Conservation (phyloP, 37 sponge, comb jelly and placozoan genomes). For the Beroe forskalii region DNA sequence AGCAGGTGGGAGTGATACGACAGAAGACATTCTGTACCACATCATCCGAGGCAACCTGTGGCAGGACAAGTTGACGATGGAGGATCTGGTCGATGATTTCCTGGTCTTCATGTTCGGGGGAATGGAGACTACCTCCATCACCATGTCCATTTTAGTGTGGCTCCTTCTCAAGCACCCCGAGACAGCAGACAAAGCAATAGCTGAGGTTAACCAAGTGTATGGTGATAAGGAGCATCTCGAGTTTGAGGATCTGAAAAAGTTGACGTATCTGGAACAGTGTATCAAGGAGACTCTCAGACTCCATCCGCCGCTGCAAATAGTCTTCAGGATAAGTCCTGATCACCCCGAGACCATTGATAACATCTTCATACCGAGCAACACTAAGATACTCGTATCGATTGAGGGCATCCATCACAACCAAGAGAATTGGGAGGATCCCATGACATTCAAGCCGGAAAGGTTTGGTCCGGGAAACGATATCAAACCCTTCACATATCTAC, state of each 20-base stretch:
- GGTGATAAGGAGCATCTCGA: conserved; percentile 10
- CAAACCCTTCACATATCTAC: conserved; percentile 10
- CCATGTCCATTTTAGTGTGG: neutral
- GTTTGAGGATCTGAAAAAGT: conserved; percentile 17
- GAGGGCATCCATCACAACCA: neutral
- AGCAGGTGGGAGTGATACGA: neutral
- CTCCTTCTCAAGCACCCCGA: neutral
- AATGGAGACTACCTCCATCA: conserved; percentile 38
- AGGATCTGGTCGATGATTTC: conserved; percentile 45
- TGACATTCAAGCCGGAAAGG: conserved; percentile 6
- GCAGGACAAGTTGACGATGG: conserved; percentile 1
- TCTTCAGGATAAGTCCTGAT: conserved; percentile 12
- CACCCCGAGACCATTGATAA: neutral
- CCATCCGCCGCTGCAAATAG: conserved; percentile 1
- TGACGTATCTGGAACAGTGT: conserved; percentile 20
- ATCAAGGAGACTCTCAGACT: conserved; percentile 20
- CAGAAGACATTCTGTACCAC: conserved; percentile 33
- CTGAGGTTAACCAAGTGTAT: neutral
- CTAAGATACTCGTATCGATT: neutral
- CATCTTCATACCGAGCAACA: neutral
- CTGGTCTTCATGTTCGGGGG: conserved; percentile 23
- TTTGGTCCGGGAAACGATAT: neutral
- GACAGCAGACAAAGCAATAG: neutral
- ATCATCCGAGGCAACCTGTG: conserved; percentile 31
- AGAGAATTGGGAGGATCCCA: conserved; percentile 2